These are phyloP conservation scores for Peromyscus attwateri DNA, from an alignment of 2,797 vertebrate species.

Conservation along the genomic window DNA sequence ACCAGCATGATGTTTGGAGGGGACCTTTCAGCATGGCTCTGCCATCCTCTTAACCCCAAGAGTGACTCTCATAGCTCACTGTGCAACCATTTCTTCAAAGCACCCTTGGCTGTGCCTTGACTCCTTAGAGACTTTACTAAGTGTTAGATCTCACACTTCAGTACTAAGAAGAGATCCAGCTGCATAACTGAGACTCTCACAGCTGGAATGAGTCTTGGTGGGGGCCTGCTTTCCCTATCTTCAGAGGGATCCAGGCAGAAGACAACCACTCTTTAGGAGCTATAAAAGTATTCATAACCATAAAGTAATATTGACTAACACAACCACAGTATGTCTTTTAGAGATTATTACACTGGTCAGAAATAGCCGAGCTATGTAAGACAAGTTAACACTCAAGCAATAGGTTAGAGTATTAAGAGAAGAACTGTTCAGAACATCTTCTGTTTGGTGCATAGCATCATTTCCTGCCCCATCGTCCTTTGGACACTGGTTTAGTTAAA, in stretches of 20 bases:
- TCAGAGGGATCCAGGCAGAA: not conserved
- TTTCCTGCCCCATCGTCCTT: not conserved
- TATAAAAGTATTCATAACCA: not conserved
- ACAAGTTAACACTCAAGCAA: not conserved
- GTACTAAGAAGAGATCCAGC: not conserved
- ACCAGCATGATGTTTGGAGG: not conserved
- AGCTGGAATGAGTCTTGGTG: not conserved
- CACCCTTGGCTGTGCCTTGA: not conserved
- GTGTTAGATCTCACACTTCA: not conserved
- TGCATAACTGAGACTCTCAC: not conserved
- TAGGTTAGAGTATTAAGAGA: not conserved
- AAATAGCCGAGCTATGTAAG: not conserved
- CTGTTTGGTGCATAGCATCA: not conserved
- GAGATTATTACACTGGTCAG: not conserved
- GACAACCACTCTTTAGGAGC: not conserved
- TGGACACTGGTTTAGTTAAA: not conserved
- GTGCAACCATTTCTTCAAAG: not conserved
- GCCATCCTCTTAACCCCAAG: rapidly evolving
- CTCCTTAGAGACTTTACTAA: not conserved
- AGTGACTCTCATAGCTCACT: not conserved
- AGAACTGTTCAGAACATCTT: not conserved
- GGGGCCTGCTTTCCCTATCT: too few species aligned
- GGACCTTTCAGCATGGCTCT: not conserved
- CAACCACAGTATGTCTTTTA: not conserved
- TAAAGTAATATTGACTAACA: not conserved